A percentile compares a stretch with the other conserved stretches of the same genome.
Conservation (phyloP, 2,797 vertebrate species). For the Eulemur rubriventer region DNA sequence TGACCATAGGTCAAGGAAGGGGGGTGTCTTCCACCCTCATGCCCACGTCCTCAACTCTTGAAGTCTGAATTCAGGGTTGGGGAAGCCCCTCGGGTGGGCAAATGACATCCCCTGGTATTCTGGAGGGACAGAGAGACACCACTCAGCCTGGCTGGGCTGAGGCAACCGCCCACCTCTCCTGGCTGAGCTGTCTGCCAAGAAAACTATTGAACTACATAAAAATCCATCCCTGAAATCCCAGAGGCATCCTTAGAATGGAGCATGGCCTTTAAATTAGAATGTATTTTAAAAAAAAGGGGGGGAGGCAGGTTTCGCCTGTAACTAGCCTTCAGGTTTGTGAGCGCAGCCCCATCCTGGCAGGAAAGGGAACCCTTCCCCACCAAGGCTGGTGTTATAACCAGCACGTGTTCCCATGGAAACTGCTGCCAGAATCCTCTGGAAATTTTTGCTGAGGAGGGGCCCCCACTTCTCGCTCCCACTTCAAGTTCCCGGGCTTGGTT, state of each 20-base stretch:
- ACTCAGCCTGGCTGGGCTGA: neutral
- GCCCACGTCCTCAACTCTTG: neutral
- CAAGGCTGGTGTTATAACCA: neutral
- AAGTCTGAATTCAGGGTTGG: neutral
- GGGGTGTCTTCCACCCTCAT: neutral
- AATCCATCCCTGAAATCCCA: slow-evolving; percentile 70
- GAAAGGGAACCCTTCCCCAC: neutral
- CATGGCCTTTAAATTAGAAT: slow-evolving; percentile 61
- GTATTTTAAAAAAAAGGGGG: neutral
- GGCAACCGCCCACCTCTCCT: slow-evolving; percentile 23
- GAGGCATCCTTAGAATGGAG: slow-evolving; percentile 58
- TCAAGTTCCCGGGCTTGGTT: neutral
- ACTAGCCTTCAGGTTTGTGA: slow-evolving; percentile 39
- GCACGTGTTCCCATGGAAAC: slow-evolving; percentile 74
- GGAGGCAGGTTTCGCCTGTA: slow-evolving; percentile 17
- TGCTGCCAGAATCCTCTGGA: slow-evolving; percentile 58
- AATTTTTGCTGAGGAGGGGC: slow-evolving; percentile 1
- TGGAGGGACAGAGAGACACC: neutral
- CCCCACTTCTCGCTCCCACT: neutral
- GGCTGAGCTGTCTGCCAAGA: slow-evolving; percentile 59
- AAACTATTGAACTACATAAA: slow-evolving; percentile 67
- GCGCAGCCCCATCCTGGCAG: neutral
- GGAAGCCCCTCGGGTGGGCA: neutral
- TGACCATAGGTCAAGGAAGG: neutral
- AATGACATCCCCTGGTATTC: neutral